Base-by-base conservation (phyloP, 35 echinoderm and acorn worm genomes). In the Eucidaris tribuloides region DNA sequence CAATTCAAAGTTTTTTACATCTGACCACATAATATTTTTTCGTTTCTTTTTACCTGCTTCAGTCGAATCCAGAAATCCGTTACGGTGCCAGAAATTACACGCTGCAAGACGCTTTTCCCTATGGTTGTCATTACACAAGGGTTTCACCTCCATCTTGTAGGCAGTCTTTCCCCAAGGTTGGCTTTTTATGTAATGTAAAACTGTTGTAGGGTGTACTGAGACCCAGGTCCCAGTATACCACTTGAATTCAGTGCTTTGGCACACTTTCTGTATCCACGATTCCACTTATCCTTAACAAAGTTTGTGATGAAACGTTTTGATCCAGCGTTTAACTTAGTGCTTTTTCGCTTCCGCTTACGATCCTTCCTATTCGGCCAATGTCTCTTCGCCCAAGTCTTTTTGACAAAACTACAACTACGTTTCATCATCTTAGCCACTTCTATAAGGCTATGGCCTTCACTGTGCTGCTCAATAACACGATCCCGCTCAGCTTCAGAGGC, bases 91-190 rank as follows among this genome's bases (percentile, higher is more conserved):
- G 30, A 46, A 84, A 17, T 85, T 45, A 74, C 62, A 45, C 45
- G 64, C 82, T 28, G 17, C 45, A 38, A 76, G 28, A 23, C 82
- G 40, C 29, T 85, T 85, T 48, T 85, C 64, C 62, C 31, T 85
- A 7, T 85, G 82, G 23, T 76, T 74, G 46, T 76, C 82, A 50
- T 4, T 85, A 43, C 41, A 33, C 20, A 85, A 30, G 35, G 82
- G 82, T 85, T 76, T 77, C 62, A 76, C 82, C 65, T 85, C 46
- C 79, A 70, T 81, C 48, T 85, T 76, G 63, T 74, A 83, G 27
- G 81, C 57, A 3, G 81, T 83, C 41, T 83, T 64, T 23, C 59
- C 81, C 81, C 59, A 83, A 35, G 59, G 62, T 46, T 80, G 81
- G 62, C 81, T 84, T 25, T 42, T 76, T 32, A 84, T 84, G 62